Conservation (phyloP, 2,888 invertebrate genomes). For the Athripsodes cinereus region DNA sequence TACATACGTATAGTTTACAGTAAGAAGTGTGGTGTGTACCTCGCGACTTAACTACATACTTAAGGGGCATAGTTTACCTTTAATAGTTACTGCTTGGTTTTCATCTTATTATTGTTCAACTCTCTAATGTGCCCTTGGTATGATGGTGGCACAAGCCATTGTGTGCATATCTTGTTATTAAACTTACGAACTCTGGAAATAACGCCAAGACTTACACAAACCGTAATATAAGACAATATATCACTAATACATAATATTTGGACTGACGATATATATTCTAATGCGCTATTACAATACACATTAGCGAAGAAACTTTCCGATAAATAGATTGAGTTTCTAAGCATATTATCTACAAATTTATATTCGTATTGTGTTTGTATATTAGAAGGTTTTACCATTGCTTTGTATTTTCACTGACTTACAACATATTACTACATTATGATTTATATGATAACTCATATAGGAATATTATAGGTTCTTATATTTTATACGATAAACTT, state of each 20-base stretch:
- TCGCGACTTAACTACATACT: constrained; percentile 26
- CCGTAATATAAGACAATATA: too few species aligned
- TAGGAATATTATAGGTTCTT: too few species aligned
- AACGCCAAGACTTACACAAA: constrained; percentile 13
- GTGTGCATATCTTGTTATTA: constrained; percentile 28
- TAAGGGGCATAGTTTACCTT: constrained; percentile 28
- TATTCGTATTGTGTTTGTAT: too few species aligned
- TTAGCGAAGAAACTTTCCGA: constrained; percentile 13
- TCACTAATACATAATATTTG: constrained; percentile 1
- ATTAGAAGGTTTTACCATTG: too few species aligned
- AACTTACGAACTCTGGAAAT: constrained; percentile 19
- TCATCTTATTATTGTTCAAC: constrained; percentile 27
- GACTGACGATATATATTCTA: constrained; percentile 13
- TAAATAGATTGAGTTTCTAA: constrained; percentile 11
- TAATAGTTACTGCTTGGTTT: constrained; percentile 28
- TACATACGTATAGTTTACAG: background rate
- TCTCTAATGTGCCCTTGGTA: constrained; percentile 20
- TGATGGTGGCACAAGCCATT: constrained; percentile 16
- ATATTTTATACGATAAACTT: too few species aligned
- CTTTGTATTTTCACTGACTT: background rate
- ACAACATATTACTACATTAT: background rate
- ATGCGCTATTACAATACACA: constrained; percentile 17
- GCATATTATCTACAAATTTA: too few species aligned
- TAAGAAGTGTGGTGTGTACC: constrained; percentile 20
- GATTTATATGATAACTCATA: too few species aligned